A percentile compares a stretch with the other conserved stretches of the same genome.
phyloP scores from a whole-genome alignment of 1,140 invertebrate genomes.

The Macrobrachium rosenbergii region DNA sequence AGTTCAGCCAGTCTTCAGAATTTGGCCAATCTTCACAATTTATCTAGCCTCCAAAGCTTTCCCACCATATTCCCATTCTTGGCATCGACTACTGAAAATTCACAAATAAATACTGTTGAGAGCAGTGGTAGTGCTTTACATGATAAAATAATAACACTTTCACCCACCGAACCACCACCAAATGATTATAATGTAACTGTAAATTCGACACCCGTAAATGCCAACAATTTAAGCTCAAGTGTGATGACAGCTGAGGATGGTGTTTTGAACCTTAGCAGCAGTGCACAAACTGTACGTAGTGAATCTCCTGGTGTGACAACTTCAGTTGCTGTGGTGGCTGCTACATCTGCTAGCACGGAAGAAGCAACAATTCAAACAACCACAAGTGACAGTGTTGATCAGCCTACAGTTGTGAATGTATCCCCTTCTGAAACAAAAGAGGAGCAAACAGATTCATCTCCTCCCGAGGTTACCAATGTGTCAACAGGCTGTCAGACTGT shows the following conservation, averaged over 20 bases:
- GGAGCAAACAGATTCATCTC: too few species aligned
- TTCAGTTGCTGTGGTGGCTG: neutral
- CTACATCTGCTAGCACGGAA: neutral
- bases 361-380: too few species aligned
- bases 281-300: constrained; percentile 22
- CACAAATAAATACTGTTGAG: neutral
- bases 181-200: constrained; percentile 14
- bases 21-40: constrained; percentile 40
- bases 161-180: constrained; percentile 1
- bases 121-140: neutral
- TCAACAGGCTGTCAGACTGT: too few species aligned
- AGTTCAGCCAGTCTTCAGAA: constrained; percentile 41
- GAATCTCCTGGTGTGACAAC: constrained; percentile 40
- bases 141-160: constrained; percentile 1
- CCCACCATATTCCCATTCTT: constrained; percentile 51
- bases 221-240: constrained; percentile 11
- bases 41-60: constrained; percentile 37
- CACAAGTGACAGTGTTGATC: neutral
- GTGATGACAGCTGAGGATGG: constrained; percentile 1
- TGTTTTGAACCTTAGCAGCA: constrained; percentile 47
- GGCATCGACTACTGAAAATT: constrained; percentile 4
- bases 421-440: too few species aligned
- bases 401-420: neutral
- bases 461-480: too few species aligned
- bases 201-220: neutral